Conservation (phyloP, 2,888 invertebrate species). For the Agonopterix alstromeriana region DNA sequence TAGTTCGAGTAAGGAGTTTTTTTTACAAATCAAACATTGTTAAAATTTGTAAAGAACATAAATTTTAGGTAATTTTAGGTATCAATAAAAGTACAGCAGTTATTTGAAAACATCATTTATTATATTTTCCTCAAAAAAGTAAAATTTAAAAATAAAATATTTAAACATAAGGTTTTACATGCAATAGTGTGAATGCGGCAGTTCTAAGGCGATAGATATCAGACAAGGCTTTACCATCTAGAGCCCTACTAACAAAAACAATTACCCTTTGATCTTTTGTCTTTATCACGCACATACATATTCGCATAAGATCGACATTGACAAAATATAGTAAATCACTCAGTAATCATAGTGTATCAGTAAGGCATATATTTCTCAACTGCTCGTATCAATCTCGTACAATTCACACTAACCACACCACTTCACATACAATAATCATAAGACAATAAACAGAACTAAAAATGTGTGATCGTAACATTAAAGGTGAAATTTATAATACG, state of each 20-base stretch:
- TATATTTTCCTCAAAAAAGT: constrained; percentile 74
- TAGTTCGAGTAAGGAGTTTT: no score
- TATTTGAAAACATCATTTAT: constrained; percentile 76
- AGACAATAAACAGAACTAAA: constrained; percentile 56
- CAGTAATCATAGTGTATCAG: no score
- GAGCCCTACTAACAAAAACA: no score
- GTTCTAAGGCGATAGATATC: constrained; percentile 8
- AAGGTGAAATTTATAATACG: constrained; percentile 47
- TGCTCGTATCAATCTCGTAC: constrained; percentile 15
- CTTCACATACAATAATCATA: constrained; percentile 45
- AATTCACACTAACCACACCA: constrained; percentile 28
- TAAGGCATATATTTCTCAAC: background rate
- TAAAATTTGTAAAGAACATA: no score
- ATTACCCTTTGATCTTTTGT: no score
- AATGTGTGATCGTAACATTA: constrained; percentile 59
- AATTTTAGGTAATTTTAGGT: background rate
- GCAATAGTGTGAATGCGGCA: constrained; percentile 53
- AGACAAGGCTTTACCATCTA: background rate
- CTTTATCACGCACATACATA: no score
- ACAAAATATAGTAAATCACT: background rate
- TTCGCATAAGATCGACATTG: no score
- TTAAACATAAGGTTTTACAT: constrained; percentile 66
- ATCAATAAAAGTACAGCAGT: constrained; percentile 14
- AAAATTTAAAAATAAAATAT: constrained; percentile 75
- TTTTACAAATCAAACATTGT: no score